Conservation (phyloP, 92 coral and sea anemone species). For the Epizoanthus illoricatus region DNA sequence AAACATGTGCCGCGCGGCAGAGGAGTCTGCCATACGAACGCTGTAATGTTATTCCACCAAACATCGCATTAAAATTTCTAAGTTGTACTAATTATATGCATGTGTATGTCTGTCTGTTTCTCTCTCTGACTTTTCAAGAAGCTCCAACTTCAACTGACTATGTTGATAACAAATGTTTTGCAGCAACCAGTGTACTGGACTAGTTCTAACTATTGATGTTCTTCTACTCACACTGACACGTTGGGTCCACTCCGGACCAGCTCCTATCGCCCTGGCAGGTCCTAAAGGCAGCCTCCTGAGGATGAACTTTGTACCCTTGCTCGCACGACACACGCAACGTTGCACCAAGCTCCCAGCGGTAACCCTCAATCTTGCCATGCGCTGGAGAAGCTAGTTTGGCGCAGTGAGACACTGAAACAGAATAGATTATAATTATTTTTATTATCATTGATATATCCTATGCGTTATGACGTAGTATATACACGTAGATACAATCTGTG, state of each 20-base stretch:
- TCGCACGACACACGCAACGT: conserved; percentile 94
- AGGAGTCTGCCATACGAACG: no score
- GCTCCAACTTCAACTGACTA: no score
- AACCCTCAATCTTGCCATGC: conserved; percentile 84
- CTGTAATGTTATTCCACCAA: no score
- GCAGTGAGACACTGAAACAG: conserved; percentile 64
- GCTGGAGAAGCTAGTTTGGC: conserved; percentile 79
- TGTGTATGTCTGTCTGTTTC: no score
- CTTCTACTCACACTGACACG: conserved; percentile 71
- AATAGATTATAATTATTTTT: not conserved
- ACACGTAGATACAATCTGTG: not conserved
- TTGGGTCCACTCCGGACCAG: conserved; percentile 91
- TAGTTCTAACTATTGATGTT: not conserved
- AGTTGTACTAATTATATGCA: no score
- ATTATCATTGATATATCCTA: no score
- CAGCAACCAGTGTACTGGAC: no score
- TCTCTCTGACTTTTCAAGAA: no score
- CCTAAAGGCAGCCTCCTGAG: conserved; percentile 78
- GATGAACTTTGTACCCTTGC: conserved; percentile 73
- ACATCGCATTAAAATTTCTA: no score
- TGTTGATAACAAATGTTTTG: no score
- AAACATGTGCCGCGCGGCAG: no score
- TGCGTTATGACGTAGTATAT: not conserved
- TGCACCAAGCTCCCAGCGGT: conserved; percentile 86
- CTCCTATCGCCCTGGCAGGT: conserved; percentile 70